These are phyloP conservation scores for Sthenelais limicola DNA, from an alignment of 2,888 invertebrate genomes.

Conservation along the genomic window DNA sequence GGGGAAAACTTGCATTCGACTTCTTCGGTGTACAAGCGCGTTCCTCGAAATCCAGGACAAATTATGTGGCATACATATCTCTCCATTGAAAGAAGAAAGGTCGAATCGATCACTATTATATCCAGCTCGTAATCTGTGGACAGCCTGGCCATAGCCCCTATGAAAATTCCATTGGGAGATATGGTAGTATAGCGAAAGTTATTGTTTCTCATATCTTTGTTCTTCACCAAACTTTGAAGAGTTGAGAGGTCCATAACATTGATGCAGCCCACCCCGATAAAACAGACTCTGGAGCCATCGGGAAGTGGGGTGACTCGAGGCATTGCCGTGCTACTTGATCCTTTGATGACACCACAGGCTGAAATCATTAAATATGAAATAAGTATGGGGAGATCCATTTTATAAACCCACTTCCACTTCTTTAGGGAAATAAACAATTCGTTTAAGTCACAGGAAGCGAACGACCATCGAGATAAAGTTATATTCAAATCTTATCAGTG, in stretches of 20 bases:
- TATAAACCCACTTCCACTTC: too few relatives aligned
- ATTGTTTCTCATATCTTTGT: constrained; percentile 28
- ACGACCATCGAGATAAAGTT: too few relatives aligned
- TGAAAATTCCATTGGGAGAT: constrained; percentile 58
- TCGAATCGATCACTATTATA: neutral
- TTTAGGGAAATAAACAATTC: too few relatives aligned
- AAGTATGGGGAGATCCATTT: too few relatives aligned
- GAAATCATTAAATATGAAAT: too few relatives aligned
- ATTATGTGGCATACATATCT: constrained; percentile 50
- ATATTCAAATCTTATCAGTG: too few relatives aligned
- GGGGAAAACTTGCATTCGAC: constrained; percentile 62
- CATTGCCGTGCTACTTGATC: constrained; percentile 22
- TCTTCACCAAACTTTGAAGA: neutral
- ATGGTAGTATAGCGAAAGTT: constrained; percentile 49
- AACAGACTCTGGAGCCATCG: constrained; percentile 15
- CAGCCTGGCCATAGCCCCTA: constrained; percentile 55
- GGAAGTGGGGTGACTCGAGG: constrained; percentile 26
- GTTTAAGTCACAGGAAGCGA: too few relatives aligned
- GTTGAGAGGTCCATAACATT: constrained; percentile 26
- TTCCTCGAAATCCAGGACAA: constrained; percentile 50
- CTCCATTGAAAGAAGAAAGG: constrained; percentile 3
- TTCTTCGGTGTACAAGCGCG: constrained; percentile 53
- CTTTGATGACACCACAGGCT: constrained; percentile 27
- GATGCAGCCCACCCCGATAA: constrained; percentile 18
- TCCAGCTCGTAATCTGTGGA: constrained; percentile 51